A percentile compares a stretch with the other conserved stretches of the same genome.
phyloP scores from a whole-genome alignment of 1,140 invertebrate genomes.

The Vollenhovia emeryi region DNA sequence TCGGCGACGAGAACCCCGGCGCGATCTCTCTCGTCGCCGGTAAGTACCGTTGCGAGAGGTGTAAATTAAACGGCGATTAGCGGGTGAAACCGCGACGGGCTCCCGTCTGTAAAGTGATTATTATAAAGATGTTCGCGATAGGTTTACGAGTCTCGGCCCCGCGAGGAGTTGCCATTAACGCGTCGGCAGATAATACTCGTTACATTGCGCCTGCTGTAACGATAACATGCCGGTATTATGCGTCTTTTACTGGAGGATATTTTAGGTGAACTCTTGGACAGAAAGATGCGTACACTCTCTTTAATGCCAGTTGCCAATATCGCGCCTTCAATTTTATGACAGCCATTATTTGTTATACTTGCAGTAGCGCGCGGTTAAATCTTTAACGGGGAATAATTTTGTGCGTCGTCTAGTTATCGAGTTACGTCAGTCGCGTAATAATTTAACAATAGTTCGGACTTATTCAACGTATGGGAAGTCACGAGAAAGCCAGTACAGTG shows the following conservation, averaged over 20 bases:
- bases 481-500: not conserved
- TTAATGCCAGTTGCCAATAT: not conserved
- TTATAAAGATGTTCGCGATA: slow-evolving; percentile 71
- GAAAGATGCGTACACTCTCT: no score
- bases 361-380: not conserved
- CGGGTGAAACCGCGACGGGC: slow-evolving; percentile 3
- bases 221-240: not conserved
- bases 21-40: slow-evolving; percentile 4
- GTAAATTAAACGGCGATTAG: slow-evolving; percentile 65
- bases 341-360: not conserved
- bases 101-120: slow-evolving; percentile 54
- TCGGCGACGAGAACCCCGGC: not conserved
- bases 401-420: not conserved
- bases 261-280: not conserved
- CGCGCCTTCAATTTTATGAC: not conserved
- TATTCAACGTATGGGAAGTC: not conserved
- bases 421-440: not conserved
- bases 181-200: slow-evolving; percentile 38
- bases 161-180: slow-evolving; percentile 46
- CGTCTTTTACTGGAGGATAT: not conserved
- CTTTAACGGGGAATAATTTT: not conserved
- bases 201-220: slow-evolving; percentile 30
- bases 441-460: not conserved
- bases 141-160: slow-evolving; percentile 67
- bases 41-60: slow-evolving; percentile 29